Percentiles rank a stretch among this genome's conserved stretches.
These are phyloP conservation scores for Crenuchus spilurus DNA, from an alignment of 2,797 vertebrate genomes.

Conservation along the genomic window DNA sequence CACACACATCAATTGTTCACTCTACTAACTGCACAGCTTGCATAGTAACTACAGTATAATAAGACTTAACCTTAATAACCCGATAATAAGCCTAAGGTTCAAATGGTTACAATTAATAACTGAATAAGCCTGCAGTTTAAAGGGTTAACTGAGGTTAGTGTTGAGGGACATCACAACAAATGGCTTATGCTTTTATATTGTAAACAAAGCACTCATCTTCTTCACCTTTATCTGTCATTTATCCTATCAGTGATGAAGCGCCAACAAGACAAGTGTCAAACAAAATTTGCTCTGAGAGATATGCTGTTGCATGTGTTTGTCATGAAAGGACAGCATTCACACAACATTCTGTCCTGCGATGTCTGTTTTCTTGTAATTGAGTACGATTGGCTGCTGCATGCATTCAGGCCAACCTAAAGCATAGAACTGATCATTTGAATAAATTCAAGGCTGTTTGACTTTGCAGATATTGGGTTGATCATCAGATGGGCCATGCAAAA, in stretches of 20 bases:
- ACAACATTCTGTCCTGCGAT: not conserved
- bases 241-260: not conserved
- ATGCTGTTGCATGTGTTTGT: not conserved
- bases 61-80: not conserved
- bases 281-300: not conserved
- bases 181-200: not conserved
- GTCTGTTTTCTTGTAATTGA: not conserved
- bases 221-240: not conserved
- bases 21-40: no score
- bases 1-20: no score
- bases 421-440: conserved; percentile 9
- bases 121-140: not conserved
- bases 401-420: not conserved
- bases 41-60: not conserved
- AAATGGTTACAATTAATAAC: not conserved
- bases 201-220: not conserved
- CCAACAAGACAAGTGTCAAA: not conserved
- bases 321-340: not conserved
- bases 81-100: not conserved
- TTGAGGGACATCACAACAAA: not conserved
- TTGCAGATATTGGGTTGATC: not conserved
- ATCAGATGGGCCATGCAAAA: not conserved
- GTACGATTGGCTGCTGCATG: not conserved
- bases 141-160: not conserved
- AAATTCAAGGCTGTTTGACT: not conserved